These are phyloP conservation scores for Brotula barbata DNA, from an alignment of 2,797 vertebrate species.

Conservation along the genomic window DNA sequence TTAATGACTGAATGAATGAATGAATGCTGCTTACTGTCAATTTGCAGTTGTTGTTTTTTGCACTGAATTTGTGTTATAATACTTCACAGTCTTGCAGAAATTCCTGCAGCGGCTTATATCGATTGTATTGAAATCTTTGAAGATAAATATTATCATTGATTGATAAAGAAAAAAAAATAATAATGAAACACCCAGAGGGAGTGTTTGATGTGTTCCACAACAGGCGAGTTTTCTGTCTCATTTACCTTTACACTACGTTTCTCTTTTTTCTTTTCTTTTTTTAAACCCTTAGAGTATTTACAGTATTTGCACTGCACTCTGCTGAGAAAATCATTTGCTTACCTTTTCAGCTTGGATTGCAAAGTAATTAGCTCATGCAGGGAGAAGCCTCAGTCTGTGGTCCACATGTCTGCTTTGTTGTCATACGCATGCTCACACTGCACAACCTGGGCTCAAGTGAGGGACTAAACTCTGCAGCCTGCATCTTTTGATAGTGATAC, in stretches of 20 bases:
- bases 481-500: slow-evolving; percentile 29
- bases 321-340: slow-evolving; percentile 40
- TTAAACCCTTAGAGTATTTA: too few relatives aligned
- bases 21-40: too few relatives aligned
- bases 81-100: too few relatives aligned
- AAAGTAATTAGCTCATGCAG: slow-evolving; percentile 44
- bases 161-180: not conserved
- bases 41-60: too few relatives aligned
- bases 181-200: not conserved
- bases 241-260: not conserved
- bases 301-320: not conserved
- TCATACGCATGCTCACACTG: slow-evolving; percentile 45
- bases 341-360: slow-evolving; percentile 56
- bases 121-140: too few relatives aligned
- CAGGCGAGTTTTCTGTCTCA: not conserved
- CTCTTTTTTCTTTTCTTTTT: too few relatives aligned
- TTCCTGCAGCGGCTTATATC: too few relatives aligned
- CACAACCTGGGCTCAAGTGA: slow-evolving; percentile 36
- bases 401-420: slow-evolving; percentile 67
- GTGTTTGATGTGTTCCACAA: too few relatives aligned
- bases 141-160: not conserved
- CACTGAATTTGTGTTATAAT: too few relatives aligned
- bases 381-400: slow-evolving; percentile 53
- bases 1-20: too few relatives aligned
- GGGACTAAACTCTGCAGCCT: slow-evolving; percentile 35